Evolutionary conservation across 2,797 vertebrate species (phyloP).

Genomic region (Ibycter americanus): DNA sequence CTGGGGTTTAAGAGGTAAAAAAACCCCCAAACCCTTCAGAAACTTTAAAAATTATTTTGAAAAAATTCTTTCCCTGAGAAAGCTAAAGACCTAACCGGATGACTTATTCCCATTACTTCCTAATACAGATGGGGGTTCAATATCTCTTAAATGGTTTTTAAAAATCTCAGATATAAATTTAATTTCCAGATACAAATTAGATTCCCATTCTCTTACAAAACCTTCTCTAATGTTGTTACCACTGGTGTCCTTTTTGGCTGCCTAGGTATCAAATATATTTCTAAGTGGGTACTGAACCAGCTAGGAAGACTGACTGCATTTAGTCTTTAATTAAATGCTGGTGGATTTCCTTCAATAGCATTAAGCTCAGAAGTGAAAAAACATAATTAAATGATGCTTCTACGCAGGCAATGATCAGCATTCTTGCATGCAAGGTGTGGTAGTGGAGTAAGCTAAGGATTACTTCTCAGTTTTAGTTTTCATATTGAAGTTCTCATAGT

Average conservation of each 20-base stretch:
- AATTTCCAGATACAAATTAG: conserved; percentile 59
- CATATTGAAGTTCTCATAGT: conserved; percentile 25
- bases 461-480: conserved; percentile 27
- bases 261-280: conserved; percentile 15
- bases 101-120: not conserved
- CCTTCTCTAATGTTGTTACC: conserved; percentile 38
- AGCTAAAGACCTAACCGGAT: not conserved
- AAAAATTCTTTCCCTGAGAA: not conserved
- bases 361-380: conserved; percentile 49
- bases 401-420: not conserved
- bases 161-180: conserved; percentile 47
- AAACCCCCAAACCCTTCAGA: not conserved
- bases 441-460: conserved; percentile 29
- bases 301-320: conserved; percentile 41
- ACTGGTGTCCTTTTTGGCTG: conserved; percentile 13
- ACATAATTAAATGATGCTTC: conserved; percentile 44
- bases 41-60: not conserved
- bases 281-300: conserved; percentile 25
- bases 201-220: conserved; percentile 40
- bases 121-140: not conserved
- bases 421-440: conserved; percentile 41
- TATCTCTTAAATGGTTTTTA: not conserved
- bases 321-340: conserved; percentile 66
- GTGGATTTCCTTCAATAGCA: conserved; percentile 15
- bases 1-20: not conserved